Percentiles rank a stretch among this genome's conserved stretches.
These are phyloP conservation scores for Cheiracanthium punctorium DNA, from an alignment of 2,888 invertebrate species.

Conservation along the genomic window DNA sequence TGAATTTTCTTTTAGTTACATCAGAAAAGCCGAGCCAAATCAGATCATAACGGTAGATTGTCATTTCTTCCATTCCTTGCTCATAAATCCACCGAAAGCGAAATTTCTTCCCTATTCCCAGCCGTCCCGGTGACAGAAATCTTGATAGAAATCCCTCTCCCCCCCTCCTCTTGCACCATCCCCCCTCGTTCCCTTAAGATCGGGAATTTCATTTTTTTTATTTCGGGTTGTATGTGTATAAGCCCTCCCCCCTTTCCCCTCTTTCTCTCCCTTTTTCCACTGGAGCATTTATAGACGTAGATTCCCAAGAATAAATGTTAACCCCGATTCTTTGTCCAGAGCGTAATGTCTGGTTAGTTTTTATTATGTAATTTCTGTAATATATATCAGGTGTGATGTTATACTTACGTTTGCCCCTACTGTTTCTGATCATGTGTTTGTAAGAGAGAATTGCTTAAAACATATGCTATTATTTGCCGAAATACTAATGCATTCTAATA, in stretches of 20 bases:
- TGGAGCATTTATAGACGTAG: neutral
- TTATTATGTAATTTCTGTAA: neutral
- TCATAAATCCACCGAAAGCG: constrained; percentile 1
- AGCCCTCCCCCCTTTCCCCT: neutral
- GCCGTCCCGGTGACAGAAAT: constrained; percentile 4
- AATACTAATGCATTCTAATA: too few relatives aligned
- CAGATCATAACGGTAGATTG: neutral
- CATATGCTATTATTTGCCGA: too few relatives aligned
- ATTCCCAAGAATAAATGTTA: neutral
- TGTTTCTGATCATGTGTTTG: too few relatives aligned
- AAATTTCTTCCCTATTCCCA: neutral
- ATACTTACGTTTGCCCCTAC: neutral
- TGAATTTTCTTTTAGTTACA: neutral
- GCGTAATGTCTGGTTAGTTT: neutral
- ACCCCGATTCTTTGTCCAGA: neutral
- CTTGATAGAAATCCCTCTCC: neutral
- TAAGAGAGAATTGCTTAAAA: too few relatives aligned
- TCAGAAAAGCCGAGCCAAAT: neutral
- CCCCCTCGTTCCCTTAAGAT: too few relatives aligned
- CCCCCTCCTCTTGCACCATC: too few relatives aligned
- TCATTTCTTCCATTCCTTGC: neutral
- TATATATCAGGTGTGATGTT: neutral
- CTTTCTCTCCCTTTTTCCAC: neutral
- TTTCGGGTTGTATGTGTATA: neutral
- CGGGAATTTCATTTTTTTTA: neutral